A percentile compares a stretch with the other conserved stretches of the same genome.
Evolutionary conservation across 2,888 invertebrate genomes (phyloP).

Genomic region (Amaurobius ferox): DNA sequence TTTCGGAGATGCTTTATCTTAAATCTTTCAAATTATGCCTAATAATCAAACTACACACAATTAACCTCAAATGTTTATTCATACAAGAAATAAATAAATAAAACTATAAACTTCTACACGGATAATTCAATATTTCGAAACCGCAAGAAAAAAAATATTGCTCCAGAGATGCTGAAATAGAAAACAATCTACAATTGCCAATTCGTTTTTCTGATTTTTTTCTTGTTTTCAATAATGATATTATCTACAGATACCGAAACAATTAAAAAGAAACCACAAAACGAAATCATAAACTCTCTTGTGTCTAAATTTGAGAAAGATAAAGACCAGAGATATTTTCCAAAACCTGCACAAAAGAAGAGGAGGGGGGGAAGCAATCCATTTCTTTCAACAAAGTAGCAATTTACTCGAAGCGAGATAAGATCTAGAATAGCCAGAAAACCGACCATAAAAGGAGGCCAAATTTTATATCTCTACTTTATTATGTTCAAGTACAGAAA

Average conservation of each 20-base stretch:
- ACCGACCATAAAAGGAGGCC: not conserved
- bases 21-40: no score
- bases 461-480: conserved; percentile 16
- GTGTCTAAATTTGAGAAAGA: not conserved
- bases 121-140: no score
- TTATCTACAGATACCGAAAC: not conserved
- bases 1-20: no score
- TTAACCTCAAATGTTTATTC: no score
- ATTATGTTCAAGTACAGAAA: conserved; percentile 3
- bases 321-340: not conserved
- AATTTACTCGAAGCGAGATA: conserved; percentile 1
- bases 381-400: conserved; percentile 12
- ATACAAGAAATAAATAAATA: no score
- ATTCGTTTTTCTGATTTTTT: no score
- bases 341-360: not conserved
- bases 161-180: no score
- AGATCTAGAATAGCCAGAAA: not conserved
- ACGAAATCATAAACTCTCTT: not conserved
- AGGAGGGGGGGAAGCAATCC: not conserved
- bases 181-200: no score
- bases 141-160: no score
- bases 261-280: not conserved
- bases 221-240: no score
- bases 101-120: no score
- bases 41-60: no score